Conservation (phyloP, 2,113 vertebrate genomes). For the Beaufortia kweichowensis region DNA sequence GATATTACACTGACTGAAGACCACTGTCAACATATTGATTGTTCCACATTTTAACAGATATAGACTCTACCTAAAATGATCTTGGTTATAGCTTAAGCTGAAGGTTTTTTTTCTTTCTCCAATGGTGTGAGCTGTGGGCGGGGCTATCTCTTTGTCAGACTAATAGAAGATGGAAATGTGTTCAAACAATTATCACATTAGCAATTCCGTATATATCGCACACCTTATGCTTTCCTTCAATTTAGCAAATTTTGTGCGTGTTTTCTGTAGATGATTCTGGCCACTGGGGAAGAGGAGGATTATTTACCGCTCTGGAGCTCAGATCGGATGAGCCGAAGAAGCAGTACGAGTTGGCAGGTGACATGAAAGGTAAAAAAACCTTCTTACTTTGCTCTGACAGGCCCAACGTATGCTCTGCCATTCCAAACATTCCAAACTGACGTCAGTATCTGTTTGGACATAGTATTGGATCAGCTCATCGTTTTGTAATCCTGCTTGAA, state of each 20-base stretch:
- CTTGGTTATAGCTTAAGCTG: neutral
- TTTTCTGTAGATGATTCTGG: conserved; percentile 85
- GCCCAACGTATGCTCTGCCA: neutral
- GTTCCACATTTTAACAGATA: neutral
- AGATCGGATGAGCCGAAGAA: conserved; percentile 83
- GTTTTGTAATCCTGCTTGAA: neutral
- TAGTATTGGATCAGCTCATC: neutral
- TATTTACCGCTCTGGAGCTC: conserved; percentile 86
- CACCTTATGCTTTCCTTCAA: too few relatives aligned
- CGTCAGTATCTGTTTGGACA: neutral
- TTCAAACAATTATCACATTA: too few relatives aligned
- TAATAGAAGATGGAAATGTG: too few relatives aligned
- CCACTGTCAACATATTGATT: conserved; percentile 1
- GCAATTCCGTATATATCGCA: too few relatives aligned
- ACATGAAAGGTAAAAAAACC: conserved; percentile 83
- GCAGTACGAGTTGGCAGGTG: conserved; percentile 85
- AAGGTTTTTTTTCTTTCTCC: neutral
- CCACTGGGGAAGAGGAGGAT: conserved; percentile 86
- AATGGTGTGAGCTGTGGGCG: too few relatives aligned
- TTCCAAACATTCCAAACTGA: conserved; percentile 2
- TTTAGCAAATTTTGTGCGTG: conserved; percentile 35
- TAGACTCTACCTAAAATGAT: neutral
- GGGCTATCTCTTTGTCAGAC: too few relatives aligned
- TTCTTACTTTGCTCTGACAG: neutral
- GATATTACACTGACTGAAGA: neutral